These are phyloP conservation scores for Drosophila guanche DNA, from an alignment of 1,140 invertebrate genomes.

Conservation along the genomic window DNA sequence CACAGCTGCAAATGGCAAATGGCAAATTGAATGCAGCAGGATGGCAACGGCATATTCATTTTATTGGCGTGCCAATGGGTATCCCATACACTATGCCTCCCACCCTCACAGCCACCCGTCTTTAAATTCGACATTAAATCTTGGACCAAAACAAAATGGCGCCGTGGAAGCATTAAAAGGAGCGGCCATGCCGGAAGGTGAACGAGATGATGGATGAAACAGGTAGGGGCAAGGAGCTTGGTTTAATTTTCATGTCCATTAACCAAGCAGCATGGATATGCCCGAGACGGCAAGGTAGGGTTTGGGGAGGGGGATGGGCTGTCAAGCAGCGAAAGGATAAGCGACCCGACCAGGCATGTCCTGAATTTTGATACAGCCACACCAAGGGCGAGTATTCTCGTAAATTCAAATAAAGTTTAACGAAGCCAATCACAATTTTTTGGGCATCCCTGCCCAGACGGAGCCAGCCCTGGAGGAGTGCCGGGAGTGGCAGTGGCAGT, in stretches of 20 bases:
- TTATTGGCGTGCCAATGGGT: constrained; percentile 31
- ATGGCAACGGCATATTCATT: constrained; percentile 63
- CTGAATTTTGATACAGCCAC: constrained; percentile 55
- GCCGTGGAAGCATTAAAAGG: constrained; percentile 30
- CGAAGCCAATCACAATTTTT: constrained; percentile 69
- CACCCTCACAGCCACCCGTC: neutral
- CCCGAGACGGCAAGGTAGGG: neutral
- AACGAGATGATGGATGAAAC: constrained; percentile 5
- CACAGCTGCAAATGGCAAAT: constrained; percentile 67
- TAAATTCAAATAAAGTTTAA: constrained; percentile 81
- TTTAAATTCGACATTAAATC: constrained; percentile 35
- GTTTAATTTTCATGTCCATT: constrained; percentile 83
- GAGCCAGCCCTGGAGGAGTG: neutral
- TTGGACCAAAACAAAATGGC: constrained; percentile 58
- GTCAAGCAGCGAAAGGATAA: constrained; percentile 71
- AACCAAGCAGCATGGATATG: constrained; percentile 76
- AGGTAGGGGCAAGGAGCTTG: constrained; percentile 2
- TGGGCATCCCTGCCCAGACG: neutral
- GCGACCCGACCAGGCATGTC: constrained; percentile 45
- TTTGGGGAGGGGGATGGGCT: neutral
- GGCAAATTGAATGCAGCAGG: constrained; percentile 33
- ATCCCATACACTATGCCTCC: neutral
- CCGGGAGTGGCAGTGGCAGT: constrained; percentile 40
- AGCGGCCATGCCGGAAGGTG: constrained; percentile 11
- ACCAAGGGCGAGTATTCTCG: constrained; percentile 36